phyloP scores from a whole-genome alignment of 2,113 vertebrate species.

The Chionomys nivalis region DNA sequence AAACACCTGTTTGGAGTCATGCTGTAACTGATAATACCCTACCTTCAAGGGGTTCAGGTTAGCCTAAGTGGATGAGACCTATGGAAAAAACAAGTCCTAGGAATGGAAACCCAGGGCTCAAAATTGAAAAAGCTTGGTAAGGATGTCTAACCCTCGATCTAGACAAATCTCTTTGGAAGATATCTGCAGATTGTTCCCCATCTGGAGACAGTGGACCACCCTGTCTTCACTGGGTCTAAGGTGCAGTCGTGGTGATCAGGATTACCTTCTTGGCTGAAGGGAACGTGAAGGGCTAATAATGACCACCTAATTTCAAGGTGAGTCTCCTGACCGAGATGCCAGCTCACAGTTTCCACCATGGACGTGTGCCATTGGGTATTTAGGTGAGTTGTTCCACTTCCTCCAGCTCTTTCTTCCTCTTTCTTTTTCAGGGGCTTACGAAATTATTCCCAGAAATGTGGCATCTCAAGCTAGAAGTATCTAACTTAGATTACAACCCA shows the following conservation, averaged over 20 bases:
- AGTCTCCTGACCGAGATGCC: background rate
- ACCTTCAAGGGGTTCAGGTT: background rate
- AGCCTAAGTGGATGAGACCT: background rate
- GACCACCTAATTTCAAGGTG: too few relatives aligned
- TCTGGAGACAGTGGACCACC: rapidly evolving
- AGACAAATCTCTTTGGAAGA: too few relatives aligned
- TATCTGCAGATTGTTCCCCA: background rate
- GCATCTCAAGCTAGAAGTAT: background rate
- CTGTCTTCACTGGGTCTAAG: background rate
- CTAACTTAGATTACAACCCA: background rate
- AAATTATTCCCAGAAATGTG: background rate
- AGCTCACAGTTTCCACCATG: background rate
- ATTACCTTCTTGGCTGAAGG: background rate
- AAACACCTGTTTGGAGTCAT: background rate
- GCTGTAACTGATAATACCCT: too few relatives aligned
- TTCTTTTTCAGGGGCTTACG: background rate
- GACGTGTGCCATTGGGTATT: background rate
- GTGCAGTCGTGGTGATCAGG: background rate
- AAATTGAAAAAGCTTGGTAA: background rate
- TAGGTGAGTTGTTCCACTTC: rapidly evolving
- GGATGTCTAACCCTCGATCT: background rate
- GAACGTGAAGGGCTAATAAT: background rate
- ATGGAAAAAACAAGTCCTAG: background rate
- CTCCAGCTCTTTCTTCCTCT: background rate
- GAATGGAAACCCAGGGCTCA: background rate